Evolutionary conservation across 2,113 vertebrate species (phyloP), one percentile per base, ranked within the genome.

Genomic region (Gallinago media): DNA sequence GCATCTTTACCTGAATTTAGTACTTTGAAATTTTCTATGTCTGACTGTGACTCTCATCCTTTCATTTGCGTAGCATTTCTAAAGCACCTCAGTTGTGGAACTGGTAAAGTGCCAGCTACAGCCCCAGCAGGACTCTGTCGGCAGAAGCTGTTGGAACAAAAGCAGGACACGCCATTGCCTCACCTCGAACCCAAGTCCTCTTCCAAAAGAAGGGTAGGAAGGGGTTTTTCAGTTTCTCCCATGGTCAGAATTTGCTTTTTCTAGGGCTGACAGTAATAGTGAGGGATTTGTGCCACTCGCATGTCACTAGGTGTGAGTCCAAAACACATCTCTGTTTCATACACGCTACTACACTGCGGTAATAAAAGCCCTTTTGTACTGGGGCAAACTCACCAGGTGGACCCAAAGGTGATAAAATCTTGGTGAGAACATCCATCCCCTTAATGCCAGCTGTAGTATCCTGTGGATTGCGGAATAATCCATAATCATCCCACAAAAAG

Each of bases 321-420:
- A 12, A 5, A 67, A 29, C 58, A 40, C 7, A 3, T 15, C 32
- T 66, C 19, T 42, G 40, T 74, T 74, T 61, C 34, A 1, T 36
- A 6, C 0, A 0, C 16, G 8, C 16, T 58, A 1, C 54, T 47
- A 3, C 42, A 3, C 2, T 32, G 31, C 9, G 26, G 14, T 11
- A 19, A 13, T 10, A 38, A 34, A 76, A 92, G 27, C 54, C 25
- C 34, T 77, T 14, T 23, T 26, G 25, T 20, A 3, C 47, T 44
- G 46, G 46, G 54, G 31, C 13, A 72, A 21, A 42, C 52, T 82
- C 47, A 38, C 34, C 29, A 0, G 9, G 49, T 49, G 66, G 21
- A 71, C 61, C 32, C 68, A 59, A 8, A 73, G 49, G 77, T 31
- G 54, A 31, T 56, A 56, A 78, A 72, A 32, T 11, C 54, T 68